These are phyloP conservation scores for Aporophyla nigra DNA, from an alignment of 2,888 invertebrate genomes.

Conservation along the genomic window DNA sequence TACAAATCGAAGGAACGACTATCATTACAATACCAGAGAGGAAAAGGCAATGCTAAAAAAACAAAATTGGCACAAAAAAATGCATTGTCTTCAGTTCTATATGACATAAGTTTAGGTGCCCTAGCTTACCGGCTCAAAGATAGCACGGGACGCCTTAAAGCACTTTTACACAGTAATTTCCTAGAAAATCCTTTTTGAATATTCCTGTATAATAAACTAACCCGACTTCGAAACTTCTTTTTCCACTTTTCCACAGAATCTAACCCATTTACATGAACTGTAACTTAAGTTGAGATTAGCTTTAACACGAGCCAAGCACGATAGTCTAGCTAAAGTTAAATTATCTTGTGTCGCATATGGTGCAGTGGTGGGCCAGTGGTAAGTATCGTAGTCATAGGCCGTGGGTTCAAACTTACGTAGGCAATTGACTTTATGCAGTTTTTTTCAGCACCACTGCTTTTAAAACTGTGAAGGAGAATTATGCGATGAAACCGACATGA, in stretches of 20 bases:
- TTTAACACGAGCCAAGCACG: conserved; percentile 43
- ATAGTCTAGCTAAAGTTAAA: conserved; percentile 57
- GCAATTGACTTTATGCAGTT: neutral
- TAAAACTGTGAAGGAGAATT: neutral
- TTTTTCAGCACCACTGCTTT: neutral
- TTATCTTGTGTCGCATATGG: conserved; percentile 30
- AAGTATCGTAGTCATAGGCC: neutral
- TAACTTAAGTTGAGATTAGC: conserved; percentile 63
- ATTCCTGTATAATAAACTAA: conserved; percentile 45
- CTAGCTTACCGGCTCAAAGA: conserved; percentile 11
- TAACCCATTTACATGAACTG: conserved; percentile 61
- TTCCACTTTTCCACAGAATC: conserved; percentile 53
- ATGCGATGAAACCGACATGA: no score
- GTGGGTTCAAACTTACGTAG: neutral
- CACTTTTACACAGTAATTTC: conserved; percentile 35
- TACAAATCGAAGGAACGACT: neutral
- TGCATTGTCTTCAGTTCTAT: neutral
- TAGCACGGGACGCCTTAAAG: conserved; percentile 1
- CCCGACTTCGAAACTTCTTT: conserved; percentile 49
- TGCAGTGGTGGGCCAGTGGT: neutral
- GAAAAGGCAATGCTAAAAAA: neutral
- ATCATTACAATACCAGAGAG: neutral
- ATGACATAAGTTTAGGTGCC: neutral
- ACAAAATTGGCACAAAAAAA: neutral
- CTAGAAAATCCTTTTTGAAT: conserved; percentile 36